These are phyloP conservation scores for Chauna torquata DNA, from an alignment of 2,113 vertebrate species.

Conservation along the genomic window DNA sequence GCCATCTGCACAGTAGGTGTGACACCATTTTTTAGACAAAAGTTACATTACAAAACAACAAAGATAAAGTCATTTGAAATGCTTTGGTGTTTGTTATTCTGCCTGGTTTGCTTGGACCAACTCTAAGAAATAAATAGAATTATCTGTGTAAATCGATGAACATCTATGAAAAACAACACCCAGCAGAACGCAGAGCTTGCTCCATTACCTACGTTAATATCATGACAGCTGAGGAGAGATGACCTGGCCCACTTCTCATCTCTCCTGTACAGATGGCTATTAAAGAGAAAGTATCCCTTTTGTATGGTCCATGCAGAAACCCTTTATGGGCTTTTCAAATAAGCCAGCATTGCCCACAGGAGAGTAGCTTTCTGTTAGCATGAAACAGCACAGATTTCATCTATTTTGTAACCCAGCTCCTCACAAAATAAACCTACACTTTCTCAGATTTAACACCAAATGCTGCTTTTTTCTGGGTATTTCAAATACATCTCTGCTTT, in stretches of 20 bases:
- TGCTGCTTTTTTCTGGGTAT: slow-evolving; percentile 20
- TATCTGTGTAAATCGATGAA: slow-evolving; percentile 96
- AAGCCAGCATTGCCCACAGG: slow-evolving; percentile 84
- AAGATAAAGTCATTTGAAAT: slow-evolving; percentile 86
- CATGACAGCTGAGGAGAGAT: slow-evolving; percentile 99
- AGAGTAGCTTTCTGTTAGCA: slow-evolving; percentile 82
- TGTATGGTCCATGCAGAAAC: slow-evolving; percentile 88
- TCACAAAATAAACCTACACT: slow-evolving; percentile 75
- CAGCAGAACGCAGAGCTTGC: slow-evolving; percentile 94
- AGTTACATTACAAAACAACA: slow-evolving; percentile 86
- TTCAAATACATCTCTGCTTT: neutral
- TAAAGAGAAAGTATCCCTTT: slow-evolving; percentile 98
- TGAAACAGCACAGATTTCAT: slow-evolving; percentile 81
- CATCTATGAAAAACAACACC: slow-evolving; percentile 95
- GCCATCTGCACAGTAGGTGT: slow-evolving; percentile 85
- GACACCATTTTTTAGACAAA: slow-evolving; percentile 84
- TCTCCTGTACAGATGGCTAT: slow-evolving; percentile 99
- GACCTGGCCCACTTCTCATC: slow-evolving; percentile 95
- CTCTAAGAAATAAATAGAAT: slow-evolving; percentile 97
- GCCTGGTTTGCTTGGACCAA: slow-evolving; percentile 88
- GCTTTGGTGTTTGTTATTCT: slow-evolving; percentile 90
- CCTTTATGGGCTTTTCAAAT: slow-evolving; percentile 87
- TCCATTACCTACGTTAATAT: slow-evolving; percentile 99
- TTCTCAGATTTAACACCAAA: slow-evolving; percentile 66
- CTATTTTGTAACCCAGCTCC: slow-evolving; percentile 71